phyloP scores from a whole-genome alignment of 2,888 invertebrate genomes.

The Aphidius colemani region DNA sequence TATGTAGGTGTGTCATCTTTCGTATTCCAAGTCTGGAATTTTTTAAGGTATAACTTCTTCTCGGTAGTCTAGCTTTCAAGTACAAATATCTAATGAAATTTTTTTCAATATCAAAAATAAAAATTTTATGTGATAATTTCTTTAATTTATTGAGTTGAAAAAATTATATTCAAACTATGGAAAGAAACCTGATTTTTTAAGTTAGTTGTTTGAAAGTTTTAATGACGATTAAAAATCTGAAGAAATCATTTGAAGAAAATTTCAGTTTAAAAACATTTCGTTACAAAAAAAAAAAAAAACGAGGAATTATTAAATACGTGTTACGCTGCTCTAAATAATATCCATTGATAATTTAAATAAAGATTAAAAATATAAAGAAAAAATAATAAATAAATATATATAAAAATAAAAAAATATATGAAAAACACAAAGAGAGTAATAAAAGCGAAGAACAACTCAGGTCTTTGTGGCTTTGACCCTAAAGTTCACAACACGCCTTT shows the following conservation, averaged over 20 bases:
- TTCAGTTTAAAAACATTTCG: too few species aligned
- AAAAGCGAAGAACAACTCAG: conserved; percentile 6
- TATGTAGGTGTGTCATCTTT: background rate
- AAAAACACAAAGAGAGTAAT: background rate
- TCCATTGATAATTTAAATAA: background rate
- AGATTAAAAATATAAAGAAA: conserved; percentile 3
- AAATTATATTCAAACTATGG: too few species aligned
- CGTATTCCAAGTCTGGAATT: conserved; percentile 4
- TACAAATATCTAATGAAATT: background rate
- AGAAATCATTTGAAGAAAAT: too few species aligned
- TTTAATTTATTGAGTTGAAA: too few species aligned
- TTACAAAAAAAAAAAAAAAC: too few species aligned
- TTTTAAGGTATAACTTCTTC: background rate
- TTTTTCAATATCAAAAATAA: background rate
- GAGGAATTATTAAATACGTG: too few species aligned
- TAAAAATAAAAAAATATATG: background rate
- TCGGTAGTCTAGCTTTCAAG: too few species aligned
- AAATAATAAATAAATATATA: background rate
- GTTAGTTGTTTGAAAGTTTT: too few species aligned
- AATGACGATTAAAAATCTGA: too few species aligned
- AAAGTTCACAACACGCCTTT: conserved; percentile 28
- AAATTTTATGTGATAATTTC: background rate
- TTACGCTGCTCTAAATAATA: background rate
- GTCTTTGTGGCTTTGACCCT: conserved; percentile 13
- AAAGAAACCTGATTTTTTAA: too few species aligned